phyloP scores from a whole-genome alignment of 2,888 invertebrate genomes.

The Halocaridina rubra region DNA sequence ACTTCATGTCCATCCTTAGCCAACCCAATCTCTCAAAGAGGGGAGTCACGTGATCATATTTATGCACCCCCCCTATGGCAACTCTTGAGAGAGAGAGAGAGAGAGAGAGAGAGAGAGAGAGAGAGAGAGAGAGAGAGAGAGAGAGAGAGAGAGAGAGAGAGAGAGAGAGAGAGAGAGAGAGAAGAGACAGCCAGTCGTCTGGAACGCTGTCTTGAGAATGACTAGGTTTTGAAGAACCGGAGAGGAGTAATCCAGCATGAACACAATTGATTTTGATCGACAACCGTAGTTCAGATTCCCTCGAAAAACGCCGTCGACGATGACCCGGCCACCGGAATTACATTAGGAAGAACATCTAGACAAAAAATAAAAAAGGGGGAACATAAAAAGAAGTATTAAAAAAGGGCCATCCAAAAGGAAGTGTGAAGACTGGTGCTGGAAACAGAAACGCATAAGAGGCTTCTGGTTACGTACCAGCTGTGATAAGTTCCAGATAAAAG shows the following conservation, averaged over 20 bases:
- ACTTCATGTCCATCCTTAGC: too few relatives aligned
- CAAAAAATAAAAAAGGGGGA: not conserved
- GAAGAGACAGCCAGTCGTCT: not conserved
- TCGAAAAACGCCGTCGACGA: not conserved
- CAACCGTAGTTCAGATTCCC: not conserved
- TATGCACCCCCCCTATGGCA: too few relatives aligned
- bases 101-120: not conserved
- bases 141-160: not conserved
- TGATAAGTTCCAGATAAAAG: too few relatives aligned
- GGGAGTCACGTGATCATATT: too few relatives aligned
- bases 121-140: not conserved
- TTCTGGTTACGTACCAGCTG: too few relatives aligned
- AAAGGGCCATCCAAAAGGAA: too few relatives aligned
- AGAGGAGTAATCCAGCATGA: not conserved
- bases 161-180: not conserved
- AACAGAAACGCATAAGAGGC: not conserved
- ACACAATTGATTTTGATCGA: constrained; percentile 6
- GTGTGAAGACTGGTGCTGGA: not conserved
- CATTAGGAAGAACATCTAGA: not conserved
- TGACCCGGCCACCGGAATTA: not conserved
- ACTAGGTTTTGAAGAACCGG: not conserved
- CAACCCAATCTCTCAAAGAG: too few relatives aligned
- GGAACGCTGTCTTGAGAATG: not conserved
- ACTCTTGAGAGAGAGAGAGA: too few relatives aligned
- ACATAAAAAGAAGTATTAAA: too few relatives aligned